A percentile compares a stretch with the other conserved stretches of the same genome.
Conservation (phyloP, 2,888 invertebrate genomes). For the Petrolisthes manimaculis region DNA sequence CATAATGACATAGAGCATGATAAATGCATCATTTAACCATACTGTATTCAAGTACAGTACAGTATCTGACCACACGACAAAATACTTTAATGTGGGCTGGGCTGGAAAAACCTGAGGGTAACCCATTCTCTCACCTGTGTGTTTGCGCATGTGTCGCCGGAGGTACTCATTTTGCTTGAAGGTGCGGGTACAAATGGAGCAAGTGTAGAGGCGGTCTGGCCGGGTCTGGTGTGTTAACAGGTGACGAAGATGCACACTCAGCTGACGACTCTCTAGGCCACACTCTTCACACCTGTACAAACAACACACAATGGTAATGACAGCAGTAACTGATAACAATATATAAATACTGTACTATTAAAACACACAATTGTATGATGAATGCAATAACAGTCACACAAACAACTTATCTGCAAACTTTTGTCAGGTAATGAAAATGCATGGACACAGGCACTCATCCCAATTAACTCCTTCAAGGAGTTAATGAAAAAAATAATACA, state of each 20-base stretch:
- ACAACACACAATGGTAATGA: neutral
- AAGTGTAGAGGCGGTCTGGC: conserved; percentile 42
- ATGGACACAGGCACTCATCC: no score
- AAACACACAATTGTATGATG: neutral
- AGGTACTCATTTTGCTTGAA: conserved; percentile 60
- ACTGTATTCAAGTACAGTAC: neutral
- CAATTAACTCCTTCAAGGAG: no score
- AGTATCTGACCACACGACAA: no score
- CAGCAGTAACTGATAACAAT: neutral
- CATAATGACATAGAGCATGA: neutral
- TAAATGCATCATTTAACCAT: neutral
- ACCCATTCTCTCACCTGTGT: conserved; percentile 43
- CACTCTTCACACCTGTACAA: conserved; percentile 56
- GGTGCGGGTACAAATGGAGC: conserved; percentile 51
- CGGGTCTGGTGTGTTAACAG: conserved; percentile 50
- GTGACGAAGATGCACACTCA: conserved; percentile 59
- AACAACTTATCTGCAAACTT: neutral
- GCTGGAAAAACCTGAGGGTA: neutral
- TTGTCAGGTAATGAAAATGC: no score
- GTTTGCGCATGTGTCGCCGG: conserved; percentile 54
- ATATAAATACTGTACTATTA: neutral
- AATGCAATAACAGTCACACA: neutral
- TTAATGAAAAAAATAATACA: no score
- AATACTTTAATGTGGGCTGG: no score
- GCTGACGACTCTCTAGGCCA: conserved; percentile 59